phyloP scores from a whole-genome alignment of 2,113 vertebrate genomes.

The Pontoporia blainvillei region DNA sequence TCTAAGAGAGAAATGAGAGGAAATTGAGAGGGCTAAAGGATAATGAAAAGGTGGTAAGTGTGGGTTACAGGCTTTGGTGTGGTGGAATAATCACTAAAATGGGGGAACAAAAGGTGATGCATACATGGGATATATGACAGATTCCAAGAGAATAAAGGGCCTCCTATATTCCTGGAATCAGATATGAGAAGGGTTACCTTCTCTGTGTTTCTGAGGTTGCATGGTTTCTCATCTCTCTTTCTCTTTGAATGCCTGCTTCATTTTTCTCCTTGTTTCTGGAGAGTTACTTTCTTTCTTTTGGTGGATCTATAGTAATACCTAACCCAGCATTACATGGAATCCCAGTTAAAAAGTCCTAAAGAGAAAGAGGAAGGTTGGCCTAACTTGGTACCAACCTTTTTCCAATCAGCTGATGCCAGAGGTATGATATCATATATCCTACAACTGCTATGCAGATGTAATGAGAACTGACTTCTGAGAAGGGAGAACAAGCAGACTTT shows the following conservation, averaged over 20 bases:
- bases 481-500: not conserved
- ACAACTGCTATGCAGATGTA: not conserved
- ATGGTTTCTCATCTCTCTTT: not conserved
- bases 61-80: not conserved
- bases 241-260: not conserved
- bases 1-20: not conserved
- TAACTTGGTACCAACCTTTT: not conserved
- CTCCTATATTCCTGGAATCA: not conserved
- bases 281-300: not conserved
- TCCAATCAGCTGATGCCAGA: not conserved
- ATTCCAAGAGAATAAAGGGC: not conserved
- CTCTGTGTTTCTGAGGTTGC: not conserved
- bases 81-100: not conserved
- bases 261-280: not conserved
- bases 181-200: not conserved
- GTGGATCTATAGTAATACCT: not conserved
- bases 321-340: not conserved
- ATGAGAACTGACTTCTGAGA: not conserved
- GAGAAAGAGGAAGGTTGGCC: not conserved
- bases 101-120: not conserved
- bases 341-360: not conserved
- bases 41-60: not conserved
- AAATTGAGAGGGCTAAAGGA: not conserved
- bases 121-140: not conserved
- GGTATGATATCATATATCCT: not conserved